Conservation (phyloP, 2,113 vertebrate species). For the Rhynchomys soricoides region DNA sequence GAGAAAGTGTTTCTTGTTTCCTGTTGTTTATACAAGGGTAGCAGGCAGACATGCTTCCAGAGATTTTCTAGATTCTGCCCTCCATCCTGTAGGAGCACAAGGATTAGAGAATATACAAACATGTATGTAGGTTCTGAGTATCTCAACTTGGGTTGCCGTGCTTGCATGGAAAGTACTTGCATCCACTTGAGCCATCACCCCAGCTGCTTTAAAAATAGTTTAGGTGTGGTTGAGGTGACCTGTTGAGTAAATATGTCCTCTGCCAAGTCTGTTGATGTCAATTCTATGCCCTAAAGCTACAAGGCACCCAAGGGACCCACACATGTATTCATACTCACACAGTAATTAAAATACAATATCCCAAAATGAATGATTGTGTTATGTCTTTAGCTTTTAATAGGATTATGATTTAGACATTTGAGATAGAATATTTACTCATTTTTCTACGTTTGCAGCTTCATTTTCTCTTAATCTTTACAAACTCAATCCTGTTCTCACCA, state of each 20-base stretch:
- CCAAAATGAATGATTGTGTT: background rate
- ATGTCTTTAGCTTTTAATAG: background rate
- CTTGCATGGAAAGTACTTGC: background rate
- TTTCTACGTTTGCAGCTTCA: accelerated
- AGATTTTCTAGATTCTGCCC: no score
- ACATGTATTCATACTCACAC: background rate
- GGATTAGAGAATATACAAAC: background rate
- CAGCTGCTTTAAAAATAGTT: background rate
- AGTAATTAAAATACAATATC: background rate
- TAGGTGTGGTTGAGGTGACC: background rate
- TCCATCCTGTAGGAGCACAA: background rate
- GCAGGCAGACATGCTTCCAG: background rate
- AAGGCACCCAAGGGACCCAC: background rate
- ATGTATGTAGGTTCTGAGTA: background rate
- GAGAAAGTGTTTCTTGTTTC: background rate
- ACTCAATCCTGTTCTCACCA: background rate
- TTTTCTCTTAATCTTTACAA: background rate
- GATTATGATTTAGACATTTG: background rate
- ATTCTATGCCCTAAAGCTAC: background rate
- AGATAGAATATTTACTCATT: background rate
- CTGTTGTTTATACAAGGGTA: no score
- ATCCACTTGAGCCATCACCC: background rate
- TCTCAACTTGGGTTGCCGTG: background rate
- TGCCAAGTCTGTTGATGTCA: background rate
- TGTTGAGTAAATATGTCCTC: background rate